These are phyloP conservation scores for Mesorhabditis belari DNA, from an alignment of 2,888 invertebrate species.

Conservation along the genomic window DNA sequence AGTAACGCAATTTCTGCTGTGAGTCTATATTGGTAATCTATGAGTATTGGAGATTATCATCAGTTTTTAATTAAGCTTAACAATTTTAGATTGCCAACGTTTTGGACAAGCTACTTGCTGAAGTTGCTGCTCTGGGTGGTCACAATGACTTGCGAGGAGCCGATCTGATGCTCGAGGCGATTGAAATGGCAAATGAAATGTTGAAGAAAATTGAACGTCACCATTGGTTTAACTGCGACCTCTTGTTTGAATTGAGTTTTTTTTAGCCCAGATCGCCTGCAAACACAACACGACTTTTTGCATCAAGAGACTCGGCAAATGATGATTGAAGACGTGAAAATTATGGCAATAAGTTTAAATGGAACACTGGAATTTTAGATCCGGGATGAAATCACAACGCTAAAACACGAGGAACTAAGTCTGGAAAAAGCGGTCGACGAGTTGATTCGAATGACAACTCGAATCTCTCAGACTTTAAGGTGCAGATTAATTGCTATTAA, in stretches of 20 bases:
- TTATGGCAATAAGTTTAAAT: not conserved
- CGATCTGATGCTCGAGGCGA: slow-evolving; percentile 7
- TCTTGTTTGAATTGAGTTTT: no score
- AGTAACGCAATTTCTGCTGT: slow-evolving; percentile 32
- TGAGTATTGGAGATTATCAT: not conserved
- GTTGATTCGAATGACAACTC: not conserved
- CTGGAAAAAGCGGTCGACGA: not conserved
- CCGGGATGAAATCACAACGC: not conserved
- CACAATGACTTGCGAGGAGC: not conserved
- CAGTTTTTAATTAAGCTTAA: not conserved
- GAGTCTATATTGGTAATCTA: not conserved
- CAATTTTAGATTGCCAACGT: not conserved
- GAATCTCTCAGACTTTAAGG: not conserved
- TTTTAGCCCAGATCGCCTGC: not conserved
- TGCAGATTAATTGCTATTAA: not conserved
- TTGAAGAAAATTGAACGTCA: slow-evolving; percentile 4
- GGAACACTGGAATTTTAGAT: not conserved
- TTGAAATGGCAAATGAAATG: slow-evolving; percentile 17
- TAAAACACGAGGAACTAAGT: not conserved
- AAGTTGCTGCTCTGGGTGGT: slow-evolving; percentile 13
- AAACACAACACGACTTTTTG: not conserved
- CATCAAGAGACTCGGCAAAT: not conserved
- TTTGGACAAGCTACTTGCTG: slow-evolving; percentile 13
- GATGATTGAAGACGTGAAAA: not conserved
- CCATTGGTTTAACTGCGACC: no score